phyloP scores from a whole-genome alignment of 2,113 vertebrate species.

The Calyptomena viridis region DNA sequence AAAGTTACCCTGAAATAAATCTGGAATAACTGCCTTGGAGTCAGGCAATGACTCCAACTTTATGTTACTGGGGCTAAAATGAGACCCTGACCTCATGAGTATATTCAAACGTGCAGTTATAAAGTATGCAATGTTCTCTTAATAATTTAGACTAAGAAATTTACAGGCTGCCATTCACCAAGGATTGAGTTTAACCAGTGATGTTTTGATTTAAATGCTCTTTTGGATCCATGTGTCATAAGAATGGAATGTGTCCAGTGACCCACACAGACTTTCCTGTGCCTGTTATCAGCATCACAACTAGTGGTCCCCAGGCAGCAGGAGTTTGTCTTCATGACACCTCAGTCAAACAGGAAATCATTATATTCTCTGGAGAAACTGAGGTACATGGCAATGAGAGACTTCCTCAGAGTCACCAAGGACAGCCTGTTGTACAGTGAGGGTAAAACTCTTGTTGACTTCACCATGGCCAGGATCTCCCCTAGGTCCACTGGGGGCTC shows the following conservation, averaged over 20 bases:
- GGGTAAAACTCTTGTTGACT: not conserved
- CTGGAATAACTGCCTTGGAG: constrained; percentile 38
- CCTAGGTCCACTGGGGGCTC: not conserved
- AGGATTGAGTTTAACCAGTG: constrained; percentile 36
- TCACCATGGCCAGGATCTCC: not conserved
- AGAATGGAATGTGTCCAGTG: constrained; percentile 54
- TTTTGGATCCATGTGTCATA: constrained; percentile 22
- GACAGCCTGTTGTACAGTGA: not conserved
- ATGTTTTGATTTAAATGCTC: constrained; percentile 49
- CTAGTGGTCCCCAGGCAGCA: not conserved
- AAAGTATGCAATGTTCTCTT: constrained; percentile 51
- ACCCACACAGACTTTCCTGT: constrained; percentile 15
- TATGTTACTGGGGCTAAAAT: constrained; percentile 34
- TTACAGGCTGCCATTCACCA: constrained; percentile 55
- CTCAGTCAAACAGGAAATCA: not conserved
- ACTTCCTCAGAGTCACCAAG: not conserved
- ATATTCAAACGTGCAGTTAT: constrained; percentile 53
- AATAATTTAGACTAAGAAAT: constrained; percentile 58
- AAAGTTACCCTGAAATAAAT: constrained; percentile 50
- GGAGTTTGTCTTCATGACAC: constrained; percentile 21
- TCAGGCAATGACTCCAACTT: constrained; percentile 50
- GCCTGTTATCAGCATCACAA: not conserved
- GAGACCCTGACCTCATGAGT: constrained; percentile 44
- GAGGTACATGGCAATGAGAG: not conserved
- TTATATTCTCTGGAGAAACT: not conserved